Evolutionary conservation across 2,113 vertebrate genomes (phyloP).

Genomic region (Phaethon lepturus): DNA sequence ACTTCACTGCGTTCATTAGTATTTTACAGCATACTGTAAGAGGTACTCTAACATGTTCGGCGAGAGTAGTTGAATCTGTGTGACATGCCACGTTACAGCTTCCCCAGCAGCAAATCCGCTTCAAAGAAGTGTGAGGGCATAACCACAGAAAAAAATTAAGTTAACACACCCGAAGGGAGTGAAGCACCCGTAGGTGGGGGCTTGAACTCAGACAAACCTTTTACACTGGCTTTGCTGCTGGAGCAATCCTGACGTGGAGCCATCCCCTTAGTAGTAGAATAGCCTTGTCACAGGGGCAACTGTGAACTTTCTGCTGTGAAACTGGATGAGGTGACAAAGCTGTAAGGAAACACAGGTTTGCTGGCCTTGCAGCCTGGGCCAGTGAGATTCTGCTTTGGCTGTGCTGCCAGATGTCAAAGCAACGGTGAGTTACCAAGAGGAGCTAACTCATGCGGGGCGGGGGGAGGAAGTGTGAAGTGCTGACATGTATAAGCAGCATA

Average conservation of each 20-base stretch:
- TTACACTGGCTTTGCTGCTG: background rate
- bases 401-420: slow-evolving; percentile 37
- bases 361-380: background rate
- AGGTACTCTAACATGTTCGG: background rate
- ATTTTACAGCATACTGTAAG: background rate
- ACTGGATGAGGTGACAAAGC: slow-evolving; percentile 14
- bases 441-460: background rate
- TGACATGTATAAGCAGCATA: background rate
- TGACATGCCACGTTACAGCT: background rate
- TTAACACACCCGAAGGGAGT: background rate
- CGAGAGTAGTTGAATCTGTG: background rate
- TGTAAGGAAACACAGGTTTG: background rate
- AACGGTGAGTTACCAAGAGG: background rate
- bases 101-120: background rate
- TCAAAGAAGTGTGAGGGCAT: background rate
- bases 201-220: background rate
- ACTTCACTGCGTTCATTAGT: background rate
- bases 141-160: background rate
- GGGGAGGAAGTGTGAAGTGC: background rate
- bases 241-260: background rate
- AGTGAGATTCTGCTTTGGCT: slow-evolving; percentile 8
- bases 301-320: slow-evolving; percentile 8
- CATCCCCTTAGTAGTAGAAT: background rate
- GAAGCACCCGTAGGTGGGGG: background rate
- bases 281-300: background rate